phyloP scores from a whole-genome alignment of 2,797 vertebrate genomes.

The Gephyroberyx darwinii region DNA sequence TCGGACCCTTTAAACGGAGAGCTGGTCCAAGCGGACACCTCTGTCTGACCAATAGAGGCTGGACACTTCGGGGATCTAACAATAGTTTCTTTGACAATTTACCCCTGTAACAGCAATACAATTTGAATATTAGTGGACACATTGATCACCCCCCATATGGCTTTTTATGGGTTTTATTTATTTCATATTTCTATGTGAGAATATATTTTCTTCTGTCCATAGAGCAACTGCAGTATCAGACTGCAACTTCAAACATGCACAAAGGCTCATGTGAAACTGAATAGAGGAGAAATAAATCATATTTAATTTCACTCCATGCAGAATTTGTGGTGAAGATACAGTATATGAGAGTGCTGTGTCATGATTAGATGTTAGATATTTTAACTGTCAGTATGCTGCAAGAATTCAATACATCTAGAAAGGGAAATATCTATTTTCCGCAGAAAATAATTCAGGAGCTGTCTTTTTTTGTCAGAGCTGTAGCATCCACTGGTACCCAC shows the following conservation, averaged over 20 bases:
- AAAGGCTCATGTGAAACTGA: conserved; percentile 17
- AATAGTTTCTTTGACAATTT: too few relatives aligned
- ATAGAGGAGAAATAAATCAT: conserved; percentile 8
- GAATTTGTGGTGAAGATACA: background rate
- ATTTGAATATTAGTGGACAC: background rate
- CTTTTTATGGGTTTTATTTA: too few relatives aligned
- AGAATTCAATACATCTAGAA: conserved; percentile 2
- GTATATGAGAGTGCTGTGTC: background rate
- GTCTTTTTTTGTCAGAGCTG: conserved; percentile 11
- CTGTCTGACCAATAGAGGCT: too few relatives aligned
- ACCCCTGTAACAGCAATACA: background rate
- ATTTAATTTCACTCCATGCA: background rate
- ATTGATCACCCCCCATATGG: too few relatives aligned
- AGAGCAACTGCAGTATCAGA: too few relatives aligned
- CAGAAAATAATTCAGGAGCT: conserved; percentile 9
- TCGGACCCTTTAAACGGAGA: too few relatives aligned
- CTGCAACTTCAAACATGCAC: conserved; percentile 5
- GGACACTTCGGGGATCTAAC: too few relatives aligned
- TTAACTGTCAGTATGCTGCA: background rate
- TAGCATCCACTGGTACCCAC: background rate
- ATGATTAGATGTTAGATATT: background rate
- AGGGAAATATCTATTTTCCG: background rate
- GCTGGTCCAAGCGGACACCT: too few relatives aligned
- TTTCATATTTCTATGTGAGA: too few relatives aligned
- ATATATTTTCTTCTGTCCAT: too few relatives aligned